phyloP scores from a whole-genome alignment of 2,797 vertebrate species.

The Phyllotis vaccarum region DNA sequence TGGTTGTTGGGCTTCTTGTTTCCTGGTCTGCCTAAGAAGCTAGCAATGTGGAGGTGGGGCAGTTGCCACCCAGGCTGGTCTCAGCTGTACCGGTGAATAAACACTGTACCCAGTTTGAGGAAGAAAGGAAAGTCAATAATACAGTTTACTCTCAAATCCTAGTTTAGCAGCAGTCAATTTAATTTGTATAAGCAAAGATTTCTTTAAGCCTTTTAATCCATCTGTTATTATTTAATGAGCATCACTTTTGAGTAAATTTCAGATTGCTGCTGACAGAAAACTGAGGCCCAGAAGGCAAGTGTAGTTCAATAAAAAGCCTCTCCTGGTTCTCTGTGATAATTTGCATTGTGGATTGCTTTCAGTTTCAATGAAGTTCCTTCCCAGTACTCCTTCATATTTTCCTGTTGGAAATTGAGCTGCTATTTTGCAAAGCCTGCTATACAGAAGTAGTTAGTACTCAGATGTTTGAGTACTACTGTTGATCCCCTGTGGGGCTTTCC shows the following conservation, averaged over 20 bases:
- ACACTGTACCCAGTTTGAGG: background rate
- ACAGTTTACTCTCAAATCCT: slow-evolving; percentile 52
- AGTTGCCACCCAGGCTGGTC: background rate
- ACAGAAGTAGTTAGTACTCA: background rate
- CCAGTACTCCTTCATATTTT: slow-evolving; percentile 2
- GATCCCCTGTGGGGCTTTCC: background rate
- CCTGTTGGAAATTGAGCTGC: slow-evolving; percentile 23
- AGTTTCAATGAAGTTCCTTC: background rate
- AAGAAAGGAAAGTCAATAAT: slow-evolving; percentile 42
- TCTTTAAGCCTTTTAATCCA: slow-evolving; percentile 77
- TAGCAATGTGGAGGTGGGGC: background rate
- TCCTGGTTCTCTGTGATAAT: background rate
- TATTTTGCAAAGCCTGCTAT: background rate
- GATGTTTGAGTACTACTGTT: background rate
- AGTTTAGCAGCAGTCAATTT: slow-evolving; percentile 62
- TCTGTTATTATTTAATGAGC: slow-evolving; percentile 53
- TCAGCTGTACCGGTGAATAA: slow-evolving; percentile 2
- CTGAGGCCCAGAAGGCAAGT: slow-evolving; percentile 52
- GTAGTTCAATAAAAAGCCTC: background rate
- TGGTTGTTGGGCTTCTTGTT: background rate
- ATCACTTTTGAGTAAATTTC: slow-evolving; percentile 70
- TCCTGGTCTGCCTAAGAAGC: slow-evolving; percentile 12
- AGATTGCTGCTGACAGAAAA: slow-evolving; percentile 62
- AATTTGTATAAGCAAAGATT: slow-evolving; percentile 71
- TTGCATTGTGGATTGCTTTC: slow-evolving; percentile 43